These are phyloP conservation scores for Yponomeuta plumbellus DNA, from an alignment of 2,888 invertebrate species.

Conservation along the genomic window DNA sequence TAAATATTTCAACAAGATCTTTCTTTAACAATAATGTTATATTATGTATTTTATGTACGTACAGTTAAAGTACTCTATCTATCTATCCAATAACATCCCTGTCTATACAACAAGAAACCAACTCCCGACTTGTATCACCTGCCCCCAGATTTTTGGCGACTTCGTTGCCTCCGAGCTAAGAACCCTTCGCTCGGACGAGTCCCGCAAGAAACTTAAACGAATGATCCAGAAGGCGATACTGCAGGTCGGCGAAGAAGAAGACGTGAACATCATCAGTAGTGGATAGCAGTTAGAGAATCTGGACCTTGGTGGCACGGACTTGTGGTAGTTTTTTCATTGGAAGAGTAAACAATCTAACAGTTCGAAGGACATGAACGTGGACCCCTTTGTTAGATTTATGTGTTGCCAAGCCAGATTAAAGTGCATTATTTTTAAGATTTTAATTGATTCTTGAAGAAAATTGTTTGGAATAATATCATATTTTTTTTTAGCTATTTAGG, in stretches of 20 bases:
- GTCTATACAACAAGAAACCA: not conserved
- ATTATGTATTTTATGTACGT: too few relatives aligned
- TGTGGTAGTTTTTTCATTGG: not conserved
- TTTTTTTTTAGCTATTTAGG: too few relatives aligned
- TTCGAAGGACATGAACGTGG: too few relatives aligned
- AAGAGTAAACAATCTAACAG: too few relatives aligned
- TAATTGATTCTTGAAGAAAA: not conserved
- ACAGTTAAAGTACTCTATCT: too few relatives aligned
- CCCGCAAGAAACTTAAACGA: slow-evolving; percentile 55
- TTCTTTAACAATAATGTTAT: too few relatives aligned
- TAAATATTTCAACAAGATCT: too few relatives aligned
- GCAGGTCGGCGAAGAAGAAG: slow-evolving; percentile 57
- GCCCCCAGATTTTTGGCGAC: slow-evolving; percentile 59
- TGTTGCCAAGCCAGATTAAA: not conserved
- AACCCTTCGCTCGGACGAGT: slow-evolving; percentile 51
- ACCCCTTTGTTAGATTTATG: not conserved
- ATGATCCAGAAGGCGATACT: slow-evolving; percentile 66
- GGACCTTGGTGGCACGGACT: slow-evolving; percentile 14
- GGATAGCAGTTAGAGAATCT: not conserved
- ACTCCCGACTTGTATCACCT: not conserved
- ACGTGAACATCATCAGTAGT: slow-evolving; percentile 38
- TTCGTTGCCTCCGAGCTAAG: slow-evolving; percentile 69
- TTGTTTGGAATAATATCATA: too few relatives aligned
- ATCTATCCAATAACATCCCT: too few relatives aligned
- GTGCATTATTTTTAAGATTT: not conserved